These are phyloP conservation scores for Neofelis nebulosa DNA, from an alignment of 2,113 vertebrate species.

Conservation along the genomic window DNA sequence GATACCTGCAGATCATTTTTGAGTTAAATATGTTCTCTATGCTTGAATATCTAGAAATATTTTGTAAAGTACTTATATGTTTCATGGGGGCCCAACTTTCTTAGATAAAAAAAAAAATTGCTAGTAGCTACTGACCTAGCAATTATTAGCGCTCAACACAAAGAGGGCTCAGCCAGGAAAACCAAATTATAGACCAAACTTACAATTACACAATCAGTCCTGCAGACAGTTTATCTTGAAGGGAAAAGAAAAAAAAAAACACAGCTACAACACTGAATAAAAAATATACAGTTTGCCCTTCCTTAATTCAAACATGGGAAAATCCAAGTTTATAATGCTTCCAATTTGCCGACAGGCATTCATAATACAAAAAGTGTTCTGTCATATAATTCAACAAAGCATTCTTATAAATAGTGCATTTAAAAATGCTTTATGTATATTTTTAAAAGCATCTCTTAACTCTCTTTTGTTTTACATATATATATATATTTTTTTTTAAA, in stretches of 20 bases:
- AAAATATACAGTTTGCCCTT: background rate
- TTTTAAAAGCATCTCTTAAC: background rate
- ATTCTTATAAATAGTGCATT: background rate
- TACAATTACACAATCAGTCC: background rate
- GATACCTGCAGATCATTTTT: constrained; percentile 3
- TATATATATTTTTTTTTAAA: constrained; percentile 12
- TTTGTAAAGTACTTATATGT: background rate
- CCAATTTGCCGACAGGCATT: background rate
- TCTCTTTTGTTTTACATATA: background rate
- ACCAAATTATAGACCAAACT: background rate
- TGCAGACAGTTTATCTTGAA: background rate
- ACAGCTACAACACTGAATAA: background rate
- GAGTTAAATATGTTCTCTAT: constrained; percentile 6
- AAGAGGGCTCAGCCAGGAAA: constrained; percentile 2
- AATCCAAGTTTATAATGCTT: constrained; percentile 30
- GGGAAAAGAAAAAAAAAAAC: background rate
- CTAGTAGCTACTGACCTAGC: too few relatives aligned
- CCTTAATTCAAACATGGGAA: background rate
- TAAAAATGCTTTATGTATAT: background rate
- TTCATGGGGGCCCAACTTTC: background rate
- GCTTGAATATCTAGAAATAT: background rate
- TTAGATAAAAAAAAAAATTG: background rate
- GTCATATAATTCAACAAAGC: constrained; percentile 6
- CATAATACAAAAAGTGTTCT: constrained; percentile 6
- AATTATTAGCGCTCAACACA: background rate